Evolutionary conservation across 2,797 vertebrate genomes (phyloP).

Genomic region (Hippocampus kuda): DNA sequence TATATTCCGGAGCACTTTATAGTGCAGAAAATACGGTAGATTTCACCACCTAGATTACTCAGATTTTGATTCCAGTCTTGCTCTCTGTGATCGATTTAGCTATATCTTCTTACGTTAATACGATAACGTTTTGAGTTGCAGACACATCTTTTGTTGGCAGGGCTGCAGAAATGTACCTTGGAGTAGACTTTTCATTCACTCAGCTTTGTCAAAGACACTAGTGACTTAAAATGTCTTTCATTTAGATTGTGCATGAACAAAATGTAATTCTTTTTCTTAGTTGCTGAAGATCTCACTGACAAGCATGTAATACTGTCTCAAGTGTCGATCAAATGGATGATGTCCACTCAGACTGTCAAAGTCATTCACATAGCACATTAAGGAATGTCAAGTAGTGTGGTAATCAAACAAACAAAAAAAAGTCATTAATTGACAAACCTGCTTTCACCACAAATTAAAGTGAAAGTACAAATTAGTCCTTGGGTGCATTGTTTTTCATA

Average conservation of each 20-base stretch:
- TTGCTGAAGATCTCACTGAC: slow-evolving; percentile 2
- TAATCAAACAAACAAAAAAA: no score
- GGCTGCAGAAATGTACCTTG: slow-evolving; percentile 31
- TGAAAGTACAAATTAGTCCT: no score
- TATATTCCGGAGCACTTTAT: no score
- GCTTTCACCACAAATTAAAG: no score
- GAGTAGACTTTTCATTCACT: slow-evolving; percentile 30
- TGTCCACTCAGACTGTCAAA: slow-evolving; percentile 14
- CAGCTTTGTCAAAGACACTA: slow-evolving; percentile 20
- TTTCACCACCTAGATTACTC: background rate
- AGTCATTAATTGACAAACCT: no score
- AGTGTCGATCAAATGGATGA: slow-evolving; percentile 13
- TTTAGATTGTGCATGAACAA: slow-evolving; percentile 27
- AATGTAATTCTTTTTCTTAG: slow-evolving; percentile 9
- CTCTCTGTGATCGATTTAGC: slow-evolving; percentile 16
- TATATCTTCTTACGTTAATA: slow-evolving; percentile 14
- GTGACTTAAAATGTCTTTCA: slow-evolving; percentile 31
- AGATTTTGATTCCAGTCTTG: background rate
- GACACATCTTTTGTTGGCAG: slow-evolving; percentile 21
- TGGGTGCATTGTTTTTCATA: no score
- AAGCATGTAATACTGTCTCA: slow-evolving; percentile 13
- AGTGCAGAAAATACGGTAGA: background rate
- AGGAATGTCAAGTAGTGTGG: no score
- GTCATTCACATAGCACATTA: no score
- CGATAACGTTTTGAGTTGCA: slow-evolving; percentile 9